These are phyloP conservation scores for Ormyrus pomaceus DNA, from an alignment of 2,888 invertebrate species.

Conservation along the genomic window DNA sequence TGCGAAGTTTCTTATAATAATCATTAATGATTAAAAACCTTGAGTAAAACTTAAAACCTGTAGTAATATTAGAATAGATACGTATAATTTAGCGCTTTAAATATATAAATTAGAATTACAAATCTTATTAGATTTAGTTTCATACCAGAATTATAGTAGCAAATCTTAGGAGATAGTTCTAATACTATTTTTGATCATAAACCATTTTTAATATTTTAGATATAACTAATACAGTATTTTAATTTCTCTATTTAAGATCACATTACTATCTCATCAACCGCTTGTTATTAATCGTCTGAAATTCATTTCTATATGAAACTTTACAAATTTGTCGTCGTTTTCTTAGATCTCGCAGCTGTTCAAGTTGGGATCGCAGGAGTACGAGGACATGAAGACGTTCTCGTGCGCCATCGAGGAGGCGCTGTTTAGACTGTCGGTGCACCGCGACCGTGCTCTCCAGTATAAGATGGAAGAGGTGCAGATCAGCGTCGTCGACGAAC, in stretches of 20 bases:
- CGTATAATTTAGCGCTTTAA: no score
- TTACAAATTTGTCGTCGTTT: constrained; percentile 24
- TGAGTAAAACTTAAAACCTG: no score
- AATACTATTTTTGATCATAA: background rate
- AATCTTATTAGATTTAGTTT: no score
- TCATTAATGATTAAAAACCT: no score
- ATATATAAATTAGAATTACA: no score
- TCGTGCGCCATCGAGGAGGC: constrained; percentile 95
- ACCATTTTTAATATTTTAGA: background rate
- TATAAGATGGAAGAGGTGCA: constrained; percentile 99
- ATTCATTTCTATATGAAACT: background rate
- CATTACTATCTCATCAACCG: constrained; percentile 23
- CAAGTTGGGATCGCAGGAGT: constrained; percentile 94
- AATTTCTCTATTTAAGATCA: no score
- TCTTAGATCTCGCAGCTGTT: constrained; percentile 92
- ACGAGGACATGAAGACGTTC: constrained; percentile 94
- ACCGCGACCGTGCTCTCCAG: constrained; percentile 90
- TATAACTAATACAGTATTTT: no score
- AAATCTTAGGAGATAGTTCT: no score
- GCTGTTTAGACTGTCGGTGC: constrained; percentile 89
- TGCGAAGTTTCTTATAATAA: no score
- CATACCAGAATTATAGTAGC: no score
- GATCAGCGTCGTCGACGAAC: constrained; percentile 93
- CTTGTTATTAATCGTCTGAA: background rate
- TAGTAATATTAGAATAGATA: no score